phyloP scores from a whole-genome alignment of 2,113 vertebrate genomes.

The Nibea albiflora region DNA sequence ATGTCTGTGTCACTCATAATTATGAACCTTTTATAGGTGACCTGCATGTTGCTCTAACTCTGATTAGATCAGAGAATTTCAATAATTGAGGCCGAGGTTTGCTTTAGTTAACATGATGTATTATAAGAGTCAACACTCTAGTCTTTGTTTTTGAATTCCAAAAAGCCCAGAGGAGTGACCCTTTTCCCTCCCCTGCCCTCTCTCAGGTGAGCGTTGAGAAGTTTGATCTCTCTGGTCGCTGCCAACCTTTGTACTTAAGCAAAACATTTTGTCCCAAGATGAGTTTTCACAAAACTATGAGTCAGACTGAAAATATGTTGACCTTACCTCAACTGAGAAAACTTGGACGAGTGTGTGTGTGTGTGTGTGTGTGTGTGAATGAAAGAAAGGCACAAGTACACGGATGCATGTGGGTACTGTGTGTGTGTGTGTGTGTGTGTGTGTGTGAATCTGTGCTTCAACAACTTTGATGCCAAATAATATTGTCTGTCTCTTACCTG shows the following conservation, averaged over 20 bases:
- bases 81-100: background rate
- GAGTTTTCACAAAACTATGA: slow-evolving; percentile 64
- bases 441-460: background rate
- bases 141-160: slow-evolving; percentile 25
- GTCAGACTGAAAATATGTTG: slow-evolving; percentile 70
- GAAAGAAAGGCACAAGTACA: slow-evolving; percentile 4
- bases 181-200: background rate
- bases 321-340: slow-evolving; percentile 52
- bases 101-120: background rate
- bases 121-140: background rate
- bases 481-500: background rate
- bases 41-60: background rate
- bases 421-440: background rate
- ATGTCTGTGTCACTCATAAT: background rate
- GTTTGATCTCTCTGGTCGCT: slow-evolving; percentile 10
- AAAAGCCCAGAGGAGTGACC: slow-evolving; percentile 10
- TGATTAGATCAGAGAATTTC: background rate
- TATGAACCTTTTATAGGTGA: background rate
- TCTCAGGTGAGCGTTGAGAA: slow-evolving; percentile 22
- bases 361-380: slow-evolving; percentile 26
- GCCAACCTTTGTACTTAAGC: slow-evolving; percentile 57
- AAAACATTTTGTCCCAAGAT: slow-evolving; percentile 59
- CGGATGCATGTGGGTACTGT: slow-evolving; percentile 5
- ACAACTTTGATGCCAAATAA: slow-evolving; percentile 12
- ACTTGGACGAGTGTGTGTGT: slow-evolving; percentile 27